Conservation (phyloP, 1,140 invertebrate species). For the Bradysia coprophila region DNA sequence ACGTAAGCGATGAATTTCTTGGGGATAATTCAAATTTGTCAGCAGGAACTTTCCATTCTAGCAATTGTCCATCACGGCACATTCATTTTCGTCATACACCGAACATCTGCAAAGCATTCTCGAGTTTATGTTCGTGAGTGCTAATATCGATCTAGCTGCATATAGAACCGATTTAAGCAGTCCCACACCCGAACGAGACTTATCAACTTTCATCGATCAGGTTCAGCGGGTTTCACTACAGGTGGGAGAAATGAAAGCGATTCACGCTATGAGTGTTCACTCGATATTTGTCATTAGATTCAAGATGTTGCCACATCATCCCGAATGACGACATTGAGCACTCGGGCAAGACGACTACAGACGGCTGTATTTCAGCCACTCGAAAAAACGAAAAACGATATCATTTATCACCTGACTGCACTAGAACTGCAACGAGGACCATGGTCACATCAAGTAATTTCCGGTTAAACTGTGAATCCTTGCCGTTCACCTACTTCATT, state of each 20-base stretch:
- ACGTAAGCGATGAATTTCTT: slow-evolving; percentile 6
- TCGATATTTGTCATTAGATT: slow-evolving; percentile 10
- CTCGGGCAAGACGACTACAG: slow-evolving; percentile 39
- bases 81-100: slow-evolving; percentile 24
- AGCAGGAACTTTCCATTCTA: background rate
- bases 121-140: slow-evolving; percentile 39
- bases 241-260: slow-evolving; percentile 19
- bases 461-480: no score
- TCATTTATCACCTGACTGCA: slow-evolving; percentile 53
- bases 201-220: slow-evolving; percentile 51
- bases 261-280: background rate
- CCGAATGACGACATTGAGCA: slow-evolving; percentile 38
- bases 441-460: slow-evolving; percentile 19
- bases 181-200: slow-evolving; percentile 49
- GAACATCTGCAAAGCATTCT: slow-evolving; percentile 35
- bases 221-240: slow-evolving; percentile 51
- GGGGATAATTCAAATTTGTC: background rate
- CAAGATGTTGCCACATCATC: slow-evolving; percentile 40
- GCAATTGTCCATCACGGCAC: slow-evolving; percentile 16
- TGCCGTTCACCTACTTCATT: no score
- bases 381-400: slow-evolving; percentile 43
- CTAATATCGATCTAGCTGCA: slow-evolving; percentile 43
- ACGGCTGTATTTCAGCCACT: slow-evolving; percentile 41
- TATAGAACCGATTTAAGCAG: slow-evolving; percentile 38
- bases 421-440: slow-evolving; percentile 51